Percentiles rank a stretch among this genome's conserved stretches.
phyloP scores from a whole-genome alignment of 2,113 vertebrate genomes.

The Apodemus sylvaticus region DNA sequence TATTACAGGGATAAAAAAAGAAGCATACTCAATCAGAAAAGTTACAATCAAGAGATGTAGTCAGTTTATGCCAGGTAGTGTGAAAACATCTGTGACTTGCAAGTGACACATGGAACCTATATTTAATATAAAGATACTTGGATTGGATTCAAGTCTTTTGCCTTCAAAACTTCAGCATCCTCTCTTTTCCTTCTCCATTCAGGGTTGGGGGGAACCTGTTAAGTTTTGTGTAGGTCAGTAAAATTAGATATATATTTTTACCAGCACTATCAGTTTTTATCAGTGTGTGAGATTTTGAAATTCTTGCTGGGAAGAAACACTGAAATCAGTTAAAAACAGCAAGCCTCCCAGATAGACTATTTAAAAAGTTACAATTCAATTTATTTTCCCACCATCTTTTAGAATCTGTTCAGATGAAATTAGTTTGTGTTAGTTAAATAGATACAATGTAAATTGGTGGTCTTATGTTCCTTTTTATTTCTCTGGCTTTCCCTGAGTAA shows the following conservation, averaged over 20 bases:
- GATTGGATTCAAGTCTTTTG: constrained; percentile 68
- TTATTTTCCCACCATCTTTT: constrained; percentile 58
- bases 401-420: constrained; percentile 71
- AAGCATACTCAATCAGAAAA: constrained; percentile 88
- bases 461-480: constrained; percentile 77
- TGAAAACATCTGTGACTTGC: constrained; percentile 78
- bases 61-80: constrained; percentile 86
- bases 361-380: constrained; percentile 59
- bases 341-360: constrained; percentile 49
- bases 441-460: constrained; percentile 71
- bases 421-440: constrained; percentile 61
- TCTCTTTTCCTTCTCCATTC: constrained; percentile 64
- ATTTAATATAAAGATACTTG: constrained; percentile 82
- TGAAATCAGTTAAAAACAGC: constrained; percentile 69
- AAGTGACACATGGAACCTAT: constrained; percentile 73
- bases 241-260: constrained; percentile 74
- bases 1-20: constrained; percentile 89
- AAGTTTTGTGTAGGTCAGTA: constrained; percentile 72
- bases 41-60: constrained; percentile 85
- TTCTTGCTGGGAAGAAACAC: constrained; percentile 78
- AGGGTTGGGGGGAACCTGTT: constrained; percentile 80
- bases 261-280: constrained; percentile 78
- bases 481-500: constrained; percentile 86
- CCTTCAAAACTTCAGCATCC: constrained; percentile 46
- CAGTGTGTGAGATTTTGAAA: constrained; percentile 50